Base-by-base conservation (phyloP, 92 coral and sea anemone genomes). In the Pocillopora grandis region DNA sequence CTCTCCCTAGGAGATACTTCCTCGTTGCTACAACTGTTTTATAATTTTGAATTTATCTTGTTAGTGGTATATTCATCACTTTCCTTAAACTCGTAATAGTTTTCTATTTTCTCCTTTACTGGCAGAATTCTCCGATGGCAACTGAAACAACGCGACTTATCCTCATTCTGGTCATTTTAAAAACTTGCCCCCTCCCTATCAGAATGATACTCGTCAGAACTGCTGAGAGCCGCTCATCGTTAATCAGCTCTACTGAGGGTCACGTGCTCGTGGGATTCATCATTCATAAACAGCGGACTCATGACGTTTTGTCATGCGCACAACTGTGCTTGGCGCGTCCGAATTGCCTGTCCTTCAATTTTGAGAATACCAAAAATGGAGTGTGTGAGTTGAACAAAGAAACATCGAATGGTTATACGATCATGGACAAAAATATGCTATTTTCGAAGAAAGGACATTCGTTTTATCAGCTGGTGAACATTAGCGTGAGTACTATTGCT, bases 331-430 rank as follows among this genome's bases (percentile, higher is more conserved):
- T 93, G 75, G 87, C 76, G 14, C 82, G 58, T 12, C 68, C 77
- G 23, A 85, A 64, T 33, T 93, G 98, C 65, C 42, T 70, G 82
- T 89, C 98, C 2, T 91, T 93, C 56, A 93, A 93, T 85, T 91
- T 83, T 61, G 86, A 89, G 63, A 75, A 91, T 80, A 77, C 67
- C 15, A 35, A 12, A 71, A 80, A 80, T 52, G 93, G 92, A 27
- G 67, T 71, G 2, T 93, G 98, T 85, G 86, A 89, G 72, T 80
- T 93, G 56, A 91, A 87, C 71, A 42, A 60, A 9, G 56, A 37
- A 12, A 80, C 60, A 2, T 60, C 11, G 1, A 55, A 79, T 3
- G 16, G 31, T n/a, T 5, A 13, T 56, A 74, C 20, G 23, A 52
- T 1, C n/a, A 37, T 17, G 20, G 77, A 20, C 48, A 60, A 31